Conservation (phyloP, 2,113 vertebrate genomes). For the Rhinolophus sinicus region DNA sequence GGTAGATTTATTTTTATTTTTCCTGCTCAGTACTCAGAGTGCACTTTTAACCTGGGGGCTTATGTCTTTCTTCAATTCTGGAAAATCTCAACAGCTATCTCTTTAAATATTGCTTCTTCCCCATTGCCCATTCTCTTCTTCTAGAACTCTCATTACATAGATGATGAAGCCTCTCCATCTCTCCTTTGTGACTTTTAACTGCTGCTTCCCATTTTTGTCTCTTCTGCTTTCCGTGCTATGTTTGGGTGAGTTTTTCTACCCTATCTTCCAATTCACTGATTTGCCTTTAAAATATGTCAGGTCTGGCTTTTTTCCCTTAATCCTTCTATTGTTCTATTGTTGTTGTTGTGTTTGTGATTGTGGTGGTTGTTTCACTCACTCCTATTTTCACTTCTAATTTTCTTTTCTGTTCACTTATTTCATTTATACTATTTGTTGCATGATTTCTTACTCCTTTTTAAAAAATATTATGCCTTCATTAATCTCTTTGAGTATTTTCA, state of each 20-base stretch:
- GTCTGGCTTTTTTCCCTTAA: not conserved
- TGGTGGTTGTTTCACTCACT: not conserved
- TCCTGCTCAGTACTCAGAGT: not conserved
- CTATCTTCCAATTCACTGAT: not conserved
- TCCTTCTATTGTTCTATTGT: not conserved
- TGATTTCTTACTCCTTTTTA: slow-evolving; percentile 19
- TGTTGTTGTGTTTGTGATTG: not conserved
- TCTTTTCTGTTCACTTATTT: not conserved
- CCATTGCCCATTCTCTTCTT: not conserved
- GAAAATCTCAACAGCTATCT: not conserved
- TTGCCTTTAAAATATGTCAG: not conserved
- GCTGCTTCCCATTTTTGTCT: not conserved
- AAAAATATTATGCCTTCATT: accelerated
- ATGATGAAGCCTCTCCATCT: not conserved
- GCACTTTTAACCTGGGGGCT: not conserved
- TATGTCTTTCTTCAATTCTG: not conserved
- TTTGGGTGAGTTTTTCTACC: not conserved
- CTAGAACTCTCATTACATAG: not conserved
- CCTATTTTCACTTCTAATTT: not conserved
- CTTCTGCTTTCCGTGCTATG: not conserved
- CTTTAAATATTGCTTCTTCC: not conserved
- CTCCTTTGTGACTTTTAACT: not conserved
- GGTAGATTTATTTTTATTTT: not conserved
- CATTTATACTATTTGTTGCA: not conserved
- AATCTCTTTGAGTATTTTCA: not conserved